phyloP scores from a whole-genome alignment of 2,113 vertebrate species.

The Polypterus bichir region DNA sequence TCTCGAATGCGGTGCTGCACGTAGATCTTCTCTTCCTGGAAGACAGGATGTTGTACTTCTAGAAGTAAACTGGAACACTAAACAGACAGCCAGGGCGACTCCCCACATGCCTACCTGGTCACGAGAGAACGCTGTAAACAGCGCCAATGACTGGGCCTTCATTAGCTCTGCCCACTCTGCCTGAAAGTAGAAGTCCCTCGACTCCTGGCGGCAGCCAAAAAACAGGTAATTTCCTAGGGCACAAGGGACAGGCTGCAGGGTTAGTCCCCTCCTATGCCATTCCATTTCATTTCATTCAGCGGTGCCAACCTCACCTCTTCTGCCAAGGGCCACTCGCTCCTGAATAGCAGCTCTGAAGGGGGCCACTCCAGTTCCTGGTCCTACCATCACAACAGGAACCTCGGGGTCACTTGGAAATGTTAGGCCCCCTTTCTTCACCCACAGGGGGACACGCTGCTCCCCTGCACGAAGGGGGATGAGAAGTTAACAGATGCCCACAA shows the following conservation, averaged over 20 bases:
- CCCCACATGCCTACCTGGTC: slow-evolving; percentile 66
- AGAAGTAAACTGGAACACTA: not conserved
- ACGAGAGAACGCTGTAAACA: slow-evolving; percentile 84
- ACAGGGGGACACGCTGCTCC: slow-evolving; percentile 62
- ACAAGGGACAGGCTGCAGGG: not conserved
- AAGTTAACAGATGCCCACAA: not conserved
- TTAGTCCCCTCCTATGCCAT: accelerated
- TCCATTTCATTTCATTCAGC: not conserved
- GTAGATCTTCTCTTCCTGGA: slow-evolving; percentile 77
- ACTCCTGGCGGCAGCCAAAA: slow-evolving; percentile 73
- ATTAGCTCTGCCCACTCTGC: slow-evolving; percentile 67
- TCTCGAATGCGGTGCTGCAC: slow-evolving; percentile 78
- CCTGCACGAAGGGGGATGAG: slow-evolving; percentile 33
- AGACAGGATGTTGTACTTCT: not conserved
- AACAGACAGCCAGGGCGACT: too few species aligned
- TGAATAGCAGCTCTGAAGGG: slow-evolving; percentile 81
- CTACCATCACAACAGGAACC: slow-evolving; percentile 75
- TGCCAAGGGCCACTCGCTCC: slow-evolving; percentile 57
- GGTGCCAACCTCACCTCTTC: slow-evolving; percentile 41
- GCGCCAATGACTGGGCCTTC: slow-evolving; percentile 42
- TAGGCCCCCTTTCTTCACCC: slow-evolving; percentile 74
- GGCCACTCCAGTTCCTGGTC: slow-evolving; percentile 86
- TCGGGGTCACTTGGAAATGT: slow-evolving; percentile 55
- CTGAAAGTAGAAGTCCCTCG: slow-evolving; percentile 78
- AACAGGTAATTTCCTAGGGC: slow-evolving; percentile 67